Evolutionary conservation across 2,113 vertebrate genomes (phyloP).

Genomic region (Pygoscelis adeliae): DNA sequence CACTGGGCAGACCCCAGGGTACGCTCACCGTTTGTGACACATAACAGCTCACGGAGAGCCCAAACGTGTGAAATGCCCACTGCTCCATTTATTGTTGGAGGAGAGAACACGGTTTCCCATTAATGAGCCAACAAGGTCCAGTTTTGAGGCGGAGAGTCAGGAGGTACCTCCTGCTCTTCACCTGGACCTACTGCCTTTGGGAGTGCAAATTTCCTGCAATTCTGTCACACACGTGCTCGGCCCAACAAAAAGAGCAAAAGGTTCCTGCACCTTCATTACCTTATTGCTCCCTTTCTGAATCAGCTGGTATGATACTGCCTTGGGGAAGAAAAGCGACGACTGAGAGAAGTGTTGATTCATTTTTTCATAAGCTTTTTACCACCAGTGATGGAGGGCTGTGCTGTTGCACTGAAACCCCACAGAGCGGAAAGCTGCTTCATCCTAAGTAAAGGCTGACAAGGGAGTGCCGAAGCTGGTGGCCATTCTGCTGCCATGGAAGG

Average conservation of each 20-base stretch:
- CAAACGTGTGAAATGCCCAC: fast-evolving
- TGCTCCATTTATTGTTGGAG: not conserved
- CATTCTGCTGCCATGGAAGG: not conserved
- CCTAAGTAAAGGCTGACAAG: not conserved
- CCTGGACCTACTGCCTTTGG: not conserved
- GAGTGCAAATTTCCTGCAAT: not conserved
- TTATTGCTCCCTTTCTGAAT: not conserved
- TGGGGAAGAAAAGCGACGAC: not conserved
- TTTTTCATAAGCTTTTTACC: not conserved
- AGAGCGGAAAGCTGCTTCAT: not conserved
- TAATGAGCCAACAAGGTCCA: not conserved
- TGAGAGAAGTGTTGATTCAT: not conserved
- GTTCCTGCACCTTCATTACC: not conserved
- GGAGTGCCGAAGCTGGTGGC: not conserved
- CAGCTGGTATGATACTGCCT: not conserved
- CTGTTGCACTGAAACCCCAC: not conserved
- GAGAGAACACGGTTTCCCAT: not conserved
- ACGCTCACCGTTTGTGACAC: fast-evolving
- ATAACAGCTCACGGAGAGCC: fast-evolving
- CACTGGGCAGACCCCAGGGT: not conserved
- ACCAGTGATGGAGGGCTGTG: not conserved
- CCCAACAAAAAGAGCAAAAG: not conserved
- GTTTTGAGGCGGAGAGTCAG: not conserved
- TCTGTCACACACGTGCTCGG: fast-evolving
- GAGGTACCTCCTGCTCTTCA: not conserved